These are phyloP conservation scores for Hermaeophaga mercurialis DNA, from an alignment of 2,888 invertebrate genomes.

Conservation along the genomic window DNA sequence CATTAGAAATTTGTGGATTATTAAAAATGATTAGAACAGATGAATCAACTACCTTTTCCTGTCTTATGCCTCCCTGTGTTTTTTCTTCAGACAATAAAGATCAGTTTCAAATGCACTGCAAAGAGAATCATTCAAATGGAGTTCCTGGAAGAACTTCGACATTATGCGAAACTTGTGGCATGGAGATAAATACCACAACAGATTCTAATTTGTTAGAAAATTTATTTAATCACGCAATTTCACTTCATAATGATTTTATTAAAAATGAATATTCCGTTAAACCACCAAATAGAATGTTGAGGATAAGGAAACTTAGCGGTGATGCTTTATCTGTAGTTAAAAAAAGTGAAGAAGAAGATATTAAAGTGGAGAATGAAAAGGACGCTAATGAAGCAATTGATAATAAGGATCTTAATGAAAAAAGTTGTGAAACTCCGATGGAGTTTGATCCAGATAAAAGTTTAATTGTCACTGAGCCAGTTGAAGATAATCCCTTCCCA, in stretches of 20 bases:
- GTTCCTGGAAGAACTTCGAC: constrained; percentile 29
- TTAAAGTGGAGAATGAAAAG: neutral
- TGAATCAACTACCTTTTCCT: constrained; percentile 44
- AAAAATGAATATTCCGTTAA: neutral
- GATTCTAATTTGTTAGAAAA: constrained; percentile 38
- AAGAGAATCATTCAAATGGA: constrained; percentile 43
- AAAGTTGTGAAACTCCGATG: neutral
- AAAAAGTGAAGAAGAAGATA: constrained; percentile 43
- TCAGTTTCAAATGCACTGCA: constrained; percentile 50
- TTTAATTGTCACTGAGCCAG: constrained; percentile 37
- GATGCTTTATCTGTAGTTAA: constrained; percentile 55
- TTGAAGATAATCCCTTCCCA: constrained; percentile 54
- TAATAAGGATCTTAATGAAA: constrained; percentile 6
- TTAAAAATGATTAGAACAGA: constrained; percentile 39
- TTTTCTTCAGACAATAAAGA: constrained; percentile 46
- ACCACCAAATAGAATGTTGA: constrained; percentile 38
- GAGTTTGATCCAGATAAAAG: neutral
- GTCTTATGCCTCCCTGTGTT: constrained; percentile 48
- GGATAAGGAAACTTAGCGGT: constrained; percentile 58
- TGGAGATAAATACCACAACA: constrained; percentile 27
- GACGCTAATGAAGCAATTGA: neutral
- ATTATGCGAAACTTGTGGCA: constrained; percentile 40
- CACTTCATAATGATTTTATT: constrained; percentile 38
- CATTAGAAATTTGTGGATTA: constrained; percentile 38
- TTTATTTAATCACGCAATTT: constrained; percentile 41